phyloP scores from a whole-genome alignment of 1,140 invertebrate genomes.

The Akabosia matsudoensis region DNA sequence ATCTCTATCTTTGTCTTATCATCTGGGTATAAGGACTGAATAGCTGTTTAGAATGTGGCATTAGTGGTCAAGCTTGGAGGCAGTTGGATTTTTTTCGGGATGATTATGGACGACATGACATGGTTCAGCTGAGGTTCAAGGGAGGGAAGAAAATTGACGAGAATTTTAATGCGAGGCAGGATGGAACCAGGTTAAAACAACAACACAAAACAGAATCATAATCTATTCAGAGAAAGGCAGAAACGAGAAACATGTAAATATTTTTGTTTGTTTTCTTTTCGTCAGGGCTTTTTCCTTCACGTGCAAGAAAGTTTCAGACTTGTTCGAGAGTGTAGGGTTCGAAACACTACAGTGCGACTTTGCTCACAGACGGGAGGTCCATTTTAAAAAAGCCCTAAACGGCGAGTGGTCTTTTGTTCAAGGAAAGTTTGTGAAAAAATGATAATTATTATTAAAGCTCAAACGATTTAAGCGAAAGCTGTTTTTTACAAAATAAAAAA shows the following conservation, averaged over 20 bases:
- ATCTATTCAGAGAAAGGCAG: too few species aligned
- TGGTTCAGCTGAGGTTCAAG: slow-evolving; percentile 92
- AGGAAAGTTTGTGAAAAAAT: slow-evolving; percentile 69
- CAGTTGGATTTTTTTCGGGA: slow-evolving; percentile 78
- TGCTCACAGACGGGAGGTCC: slow-evolving; percentile 79
- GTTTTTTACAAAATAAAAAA: too few species aligned
- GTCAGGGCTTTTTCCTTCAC: slow-evolving; percentile 79
- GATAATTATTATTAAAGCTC: background rate
- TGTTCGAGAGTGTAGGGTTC: slow-evolving; percentile 69
- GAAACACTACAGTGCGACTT: slow-evolving; percentile 66
- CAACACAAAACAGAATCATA: background rate
- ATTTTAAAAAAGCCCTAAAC: slow-evolving; percentile 85
- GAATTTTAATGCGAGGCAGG: slow-evolving; percentile 94
- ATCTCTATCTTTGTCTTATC: slow-evolving; percentile 75
- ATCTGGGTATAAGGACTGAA: slow-evolving; percentile 66
- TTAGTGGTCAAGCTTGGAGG: slow-evolving; percentile 74
- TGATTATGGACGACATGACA: slow-evolving; percentile 97
- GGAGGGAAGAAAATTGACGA: slow-evolving; percentile 87
- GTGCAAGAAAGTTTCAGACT: slow-evolving; percentile 60
- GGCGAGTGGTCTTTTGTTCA: slow-evolving; percentile 88
- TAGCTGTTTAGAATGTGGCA: slow-evolving; percentile 67
- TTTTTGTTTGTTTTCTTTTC: slow-evolving; percentile 48
- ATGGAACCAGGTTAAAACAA: slow-evolving; percentile 85
- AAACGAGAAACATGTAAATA: too few species aligned
- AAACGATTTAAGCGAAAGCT: too few species aligned